These are phyloP conservation scores for Nowickia ferox DNA, from an alignment of 2,888 invertebrate genomes.

Conservation along the genomic window DNA sequence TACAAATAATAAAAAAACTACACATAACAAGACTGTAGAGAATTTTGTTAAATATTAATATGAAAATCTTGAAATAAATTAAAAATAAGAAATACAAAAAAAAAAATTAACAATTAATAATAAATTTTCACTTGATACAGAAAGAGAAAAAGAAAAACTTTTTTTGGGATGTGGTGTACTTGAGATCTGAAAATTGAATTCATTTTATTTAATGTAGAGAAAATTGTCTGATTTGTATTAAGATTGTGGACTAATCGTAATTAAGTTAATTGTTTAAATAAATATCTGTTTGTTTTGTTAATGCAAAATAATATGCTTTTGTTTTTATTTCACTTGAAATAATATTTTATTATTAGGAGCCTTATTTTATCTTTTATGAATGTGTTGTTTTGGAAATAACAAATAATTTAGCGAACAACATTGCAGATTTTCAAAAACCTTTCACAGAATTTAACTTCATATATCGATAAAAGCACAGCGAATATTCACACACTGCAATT, in stretches of 20 bases:
- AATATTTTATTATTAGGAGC: background rate
- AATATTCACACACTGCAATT: no score
- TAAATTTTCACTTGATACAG: conserved; percentile 56
- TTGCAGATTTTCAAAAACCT: no score
- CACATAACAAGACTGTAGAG: conserved; percentile 25
- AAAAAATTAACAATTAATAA: conserved; percentile 43
- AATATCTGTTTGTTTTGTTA: background rate
- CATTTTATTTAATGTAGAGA: conserved; percentile 25
- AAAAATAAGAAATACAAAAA: conserved; percentile 16
- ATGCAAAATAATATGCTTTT: background rate
- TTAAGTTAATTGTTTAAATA: background rate
- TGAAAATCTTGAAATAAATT: conserved; percentile 26
- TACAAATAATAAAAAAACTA: conserved; percentile 26
- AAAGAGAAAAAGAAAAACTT: conserved; percentile 24
- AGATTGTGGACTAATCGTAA: background rate
- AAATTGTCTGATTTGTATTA: background rate
- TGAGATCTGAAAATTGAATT: conserved; percentile 25
- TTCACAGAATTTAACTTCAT: no score
- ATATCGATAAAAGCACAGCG: no score
- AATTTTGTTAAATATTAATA: conserved; percentile 48
- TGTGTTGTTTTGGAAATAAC: no score
- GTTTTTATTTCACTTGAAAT: background rate
- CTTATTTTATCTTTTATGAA: no score
- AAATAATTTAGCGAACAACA: no score
- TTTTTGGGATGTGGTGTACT: conserved; percentile 53